A percentile compares a stretch with the other conserved stretches of the same genome.
phyloP scores from a whole-genome alignment of 2,797 vertebrate species.

The Anguilla obscura region DNA sequence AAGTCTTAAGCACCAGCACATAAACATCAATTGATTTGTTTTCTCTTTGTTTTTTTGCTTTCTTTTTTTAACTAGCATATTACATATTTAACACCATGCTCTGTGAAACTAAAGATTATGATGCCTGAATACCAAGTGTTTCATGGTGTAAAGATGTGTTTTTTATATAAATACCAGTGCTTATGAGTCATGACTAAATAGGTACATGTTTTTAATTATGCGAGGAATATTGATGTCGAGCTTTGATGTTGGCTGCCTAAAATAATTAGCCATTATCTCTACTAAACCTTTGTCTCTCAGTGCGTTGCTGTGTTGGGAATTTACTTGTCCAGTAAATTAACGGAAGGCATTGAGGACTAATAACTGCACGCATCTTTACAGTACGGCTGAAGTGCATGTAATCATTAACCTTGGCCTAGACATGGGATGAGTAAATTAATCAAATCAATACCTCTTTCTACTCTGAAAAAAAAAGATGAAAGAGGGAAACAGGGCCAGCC shows the following conservation, averaged over 20 bases:
- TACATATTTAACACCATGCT: not conserved
- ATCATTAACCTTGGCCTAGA: conserved; percentile 96
- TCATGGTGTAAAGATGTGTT: not conserved
- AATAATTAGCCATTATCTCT: conserved; percentile 60
- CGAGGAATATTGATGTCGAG: not conserved
- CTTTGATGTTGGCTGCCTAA: not conserved
- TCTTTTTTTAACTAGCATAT: not conserved
- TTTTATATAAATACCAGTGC: not conserved
- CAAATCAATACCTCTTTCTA: conserved; percentile 96
- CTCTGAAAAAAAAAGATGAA: conserved; percentile 96
- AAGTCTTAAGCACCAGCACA: not conserved
- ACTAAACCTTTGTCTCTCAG: conserved; percentile 58
- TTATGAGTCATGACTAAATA: not conserved
- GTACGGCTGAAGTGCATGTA: conserved; percentile 91
- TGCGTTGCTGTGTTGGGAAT: conserved; percentile 10
- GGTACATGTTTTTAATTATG: not conserved
- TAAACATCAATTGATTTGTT: conserved; percentile 9
- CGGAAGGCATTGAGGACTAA: conserved; percentile 83
- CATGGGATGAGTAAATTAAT: conserved; percentile 90
- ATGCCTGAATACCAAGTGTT: not conserved
- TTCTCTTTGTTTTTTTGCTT: not conserved
- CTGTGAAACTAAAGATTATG: not conserved
- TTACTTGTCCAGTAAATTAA: conserved; percentile 68
- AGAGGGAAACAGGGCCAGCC: conserved; percentile 88
- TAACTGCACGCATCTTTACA: conserved; percentile 79